Conservation (phyloP, 2,888 invertebrate species). For the Polyommatus iphigenia region DNA sequence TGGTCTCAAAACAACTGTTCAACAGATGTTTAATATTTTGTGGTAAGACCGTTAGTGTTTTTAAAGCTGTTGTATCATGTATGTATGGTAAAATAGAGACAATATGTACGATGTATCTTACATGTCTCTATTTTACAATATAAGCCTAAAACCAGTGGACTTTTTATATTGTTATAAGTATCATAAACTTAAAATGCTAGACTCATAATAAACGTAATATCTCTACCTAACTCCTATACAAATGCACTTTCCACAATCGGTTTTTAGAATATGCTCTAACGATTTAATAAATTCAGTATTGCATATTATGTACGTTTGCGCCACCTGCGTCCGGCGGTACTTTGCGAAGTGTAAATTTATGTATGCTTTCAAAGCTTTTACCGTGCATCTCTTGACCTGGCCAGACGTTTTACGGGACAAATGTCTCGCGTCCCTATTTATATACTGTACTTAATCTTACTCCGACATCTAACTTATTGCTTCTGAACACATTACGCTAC, state of each 20-base stretch:
- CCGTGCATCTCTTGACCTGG: constrained; percentile 77
- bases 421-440: constrained; percentile 65
- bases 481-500: constrained; percentile 44
- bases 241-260: constrained; percentile 14
- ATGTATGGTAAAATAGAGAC: background rate
- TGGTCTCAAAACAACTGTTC: too few species aligned
- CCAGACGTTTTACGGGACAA: constrained; percentile 70
- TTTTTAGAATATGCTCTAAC: constrained; percentile 25
- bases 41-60: too few species aligned
- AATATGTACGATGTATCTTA: too few species aligned
- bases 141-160: too few species aligned
- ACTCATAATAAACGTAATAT: background rate
- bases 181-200: too few species aligned
- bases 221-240: background rate
- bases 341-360: constrained; percentile 72
- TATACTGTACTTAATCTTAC: constrained; percentile 62
- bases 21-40: too few species aligned
- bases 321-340: constrained; percentile 68
- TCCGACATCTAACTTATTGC: constrained; percentile 44
- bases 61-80: background rate
- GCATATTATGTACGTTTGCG: constrained; percentile 50
- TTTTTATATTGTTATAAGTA: too few species aligned
- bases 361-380: constrained; percentile 75
- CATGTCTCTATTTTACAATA: too few species aligned
- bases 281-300: constrained; percentile 32